Base-by-base conservation (phyloP, 2,113 vertebrate species). In the Gymnocephalus cernua region DNA sequence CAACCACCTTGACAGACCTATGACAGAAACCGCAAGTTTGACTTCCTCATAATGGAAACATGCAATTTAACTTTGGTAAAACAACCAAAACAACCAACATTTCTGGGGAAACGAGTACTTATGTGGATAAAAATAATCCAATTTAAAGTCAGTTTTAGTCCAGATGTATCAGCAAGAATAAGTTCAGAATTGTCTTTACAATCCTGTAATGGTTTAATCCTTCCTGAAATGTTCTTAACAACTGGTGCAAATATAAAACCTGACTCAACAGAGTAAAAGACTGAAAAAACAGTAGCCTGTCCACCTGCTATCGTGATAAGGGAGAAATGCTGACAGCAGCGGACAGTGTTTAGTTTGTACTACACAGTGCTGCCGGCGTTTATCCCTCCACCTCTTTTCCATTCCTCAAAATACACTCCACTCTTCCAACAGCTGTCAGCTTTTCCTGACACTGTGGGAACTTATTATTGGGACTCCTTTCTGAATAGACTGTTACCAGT, bases 371-470 rank as follows among this genome's bases (percentile, higher is more conserved):
- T 29, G 23, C 54, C 21, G 25, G 38, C 12, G 44, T 25, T 70
- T 15, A 78, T 38, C 41, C 51, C 50, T 47, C 41, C 50, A 73
- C 59, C 67, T 62, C 65, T 63, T 44, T 12, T 27, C 16, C 54
- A 27, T 38, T 50, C 41, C 63, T 76, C 75, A 83, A 69, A 82
- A 85, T 77, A 89, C 56, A 69, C 66, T 63, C 18, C 35, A 35
- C 53, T 77, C 47, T 59, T 61, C 35, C 54, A 88, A 54, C 89
- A 92, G 90, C 88, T 93, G 91, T 84, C 79, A 29, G 62, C 77
- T 35, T 89, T 88, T 81, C 68, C 85, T 85, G 77, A 47, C 74
- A n/a, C 51, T 58, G 75, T 62, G 61, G 38, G 74, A 86, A 72
- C 72, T 68, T 89, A 72, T 79, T 80, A 48, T 88, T 87, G 77